phyloP scores from a whole-genome alignment of 2,888 invertebrate genomes.

The Polymixis flavicincta region DNA sequence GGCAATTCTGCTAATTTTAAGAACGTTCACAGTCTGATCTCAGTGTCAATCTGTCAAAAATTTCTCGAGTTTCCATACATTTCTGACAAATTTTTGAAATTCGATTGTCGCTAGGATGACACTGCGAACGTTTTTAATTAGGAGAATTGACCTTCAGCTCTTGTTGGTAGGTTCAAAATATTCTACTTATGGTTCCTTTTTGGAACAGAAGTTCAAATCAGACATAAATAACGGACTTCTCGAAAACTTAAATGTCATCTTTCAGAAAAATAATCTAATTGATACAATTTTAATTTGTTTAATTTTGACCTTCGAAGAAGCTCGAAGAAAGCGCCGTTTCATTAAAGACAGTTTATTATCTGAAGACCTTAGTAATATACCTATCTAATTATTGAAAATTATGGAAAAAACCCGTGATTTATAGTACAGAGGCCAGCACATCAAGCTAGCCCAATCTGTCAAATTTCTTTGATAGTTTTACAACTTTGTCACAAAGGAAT shows the following conservation, averaged over 20 bases:
- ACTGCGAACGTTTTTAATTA: too few species aligned
- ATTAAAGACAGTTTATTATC: not conserved
- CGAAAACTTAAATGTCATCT: not conserved
- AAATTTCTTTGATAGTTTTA: too few species aligned
- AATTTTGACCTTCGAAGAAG: not conserved
- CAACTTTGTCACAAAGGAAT: too few species aligned
- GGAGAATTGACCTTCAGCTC: too few species aligned
- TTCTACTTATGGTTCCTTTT: not conserved
- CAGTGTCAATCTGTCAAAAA: too few species aligned
- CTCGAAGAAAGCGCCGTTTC: not conserved
- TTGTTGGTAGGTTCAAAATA: not conserved
- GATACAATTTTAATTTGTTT: not conserved
- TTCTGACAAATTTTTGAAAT: too few species aligned
- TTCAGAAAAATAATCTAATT: constrained; percentile 2
- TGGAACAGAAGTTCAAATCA: not conserved
- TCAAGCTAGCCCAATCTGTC: too few species aligned
- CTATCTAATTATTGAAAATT: not conserved
- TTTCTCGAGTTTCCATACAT: too few species aligned
- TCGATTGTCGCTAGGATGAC: too few species aligned
- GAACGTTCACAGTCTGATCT: too few species aligned
- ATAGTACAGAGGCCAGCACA: too few species aligned
- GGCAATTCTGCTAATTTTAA: too few species aligned
- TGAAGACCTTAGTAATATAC: not conserved
- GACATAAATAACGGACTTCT: not conserved
- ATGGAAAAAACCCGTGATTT: constrained; percentile 10